These are phyloP conservation scores for Pterostichus madidus DNA, from an alignment of 2,888 invertebrate genomes.

Conservation along the genomic window DNA sequence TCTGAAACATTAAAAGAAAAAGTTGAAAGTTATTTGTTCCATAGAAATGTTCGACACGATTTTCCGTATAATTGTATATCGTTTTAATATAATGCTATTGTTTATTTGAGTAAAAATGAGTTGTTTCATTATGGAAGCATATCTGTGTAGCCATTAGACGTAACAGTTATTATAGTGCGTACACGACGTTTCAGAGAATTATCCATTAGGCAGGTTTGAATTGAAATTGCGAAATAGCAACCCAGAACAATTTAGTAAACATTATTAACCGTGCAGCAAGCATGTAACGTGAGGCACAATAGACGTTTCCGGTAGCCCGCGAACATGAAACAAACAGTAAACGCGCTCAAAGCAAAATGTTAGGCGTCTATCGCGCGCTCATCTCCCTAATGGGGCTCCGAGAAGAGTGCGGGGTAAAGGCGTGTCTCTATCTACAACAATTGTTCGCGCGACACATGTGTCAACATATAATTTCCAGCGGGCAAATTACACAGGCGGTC, in stretches of 20 bases:
- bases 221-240: constrained; percentile 39
- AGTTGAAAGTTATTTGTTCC: background rate
- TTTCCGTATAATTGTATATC: background rate
- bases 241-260: constrained; percentile 35
- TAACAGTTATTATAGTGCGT: too few species aligned
- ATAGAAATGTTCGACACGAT: background rate
- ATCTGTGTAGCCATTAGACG: too few species aligned
- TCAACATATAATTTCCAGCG: constrained; percentile 64
- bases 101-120: constrained; percentile 9
- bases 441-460: constrained; percentile 63
- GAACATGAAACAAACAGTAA: constrained; percentile 15
- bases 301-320: constrained; percentile 20
- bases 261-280: constrained; percentile 31
- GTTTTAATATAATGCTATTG: background rate
- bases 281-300: constrained; percentile 35
- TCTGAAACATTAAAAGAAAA: background rate
- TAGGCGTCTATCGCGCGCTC: constrained; percentile 48
- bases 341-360: constrained; percentile 47
- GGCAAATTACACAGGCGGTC: constrained; percentile 62
- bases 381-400: constrained; percentile 50
- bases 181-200: constrained; percentile 7
- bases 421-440: constrained; percentile 45
- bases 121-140: background rate
- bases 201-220: constrained; percentile 39
- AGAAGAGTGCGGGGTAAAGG: background rate